A percentile compares a stretch with the other conserved stretches of the same genome.
Evolutionary conservation across 2,113 vertebrate species (phyloP).

Genomic region (Pampusana beccarii): DNA sequence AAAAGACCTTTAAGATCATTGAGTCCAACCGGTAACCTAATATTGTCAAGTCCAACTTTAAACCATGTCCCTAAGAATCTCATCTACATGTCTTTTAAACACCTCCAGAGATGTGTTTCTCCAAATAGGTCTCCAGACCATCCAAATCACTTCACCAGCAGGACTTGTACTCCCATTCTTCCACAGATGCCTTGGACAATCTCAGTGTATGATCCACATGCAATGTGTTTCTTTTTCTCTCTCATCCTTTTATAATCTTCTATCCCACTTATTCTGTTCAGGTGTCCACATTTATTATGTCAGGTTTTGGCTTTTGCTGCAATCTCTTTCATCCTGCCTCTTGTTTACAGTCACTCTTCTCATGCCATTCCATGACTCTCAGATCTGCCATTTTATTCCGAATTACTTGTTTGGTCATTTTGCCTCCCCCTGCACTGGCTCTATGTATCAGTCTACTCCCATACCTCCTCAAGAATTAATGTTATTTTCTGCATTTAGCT

Average conservation of each 20-base stretch:
- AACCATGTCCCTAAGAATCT: neutral
- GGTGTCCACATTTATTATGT: neutral
- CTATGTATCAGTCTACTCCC: neutral
- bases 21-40: too few species aligned
- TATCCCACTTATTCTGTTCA: neutral
- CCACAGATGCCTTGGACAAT: neutral
- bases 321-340: neutral
- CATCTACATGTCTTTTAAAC: neutral
- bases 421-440: neutral
- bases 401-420: neutral
- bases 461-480: neutral
- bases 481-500: neutral
- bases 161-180: neutral
- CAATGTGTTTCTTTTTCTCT: neutral
- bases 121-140: neutral
- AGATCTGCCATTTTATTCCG: conserved; percentile 2
- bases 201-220: neutral
- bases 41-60: too few species aligned
- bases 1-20: too few species aligned
- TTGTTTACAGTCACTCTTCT: neutral
- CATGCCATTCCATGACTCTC: neutral
- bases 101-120: neutral
- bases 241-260: neutral
- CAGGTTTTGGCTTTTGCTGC: conserved; percentile 24
- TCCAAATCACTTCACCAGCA: neutral